Evolutionary conservation across 2,797 vertebrate species (phyloP), one percentile per base, ranked within the genome.

Genomic region (Sternarchorhynchus goeldii): DNA sequence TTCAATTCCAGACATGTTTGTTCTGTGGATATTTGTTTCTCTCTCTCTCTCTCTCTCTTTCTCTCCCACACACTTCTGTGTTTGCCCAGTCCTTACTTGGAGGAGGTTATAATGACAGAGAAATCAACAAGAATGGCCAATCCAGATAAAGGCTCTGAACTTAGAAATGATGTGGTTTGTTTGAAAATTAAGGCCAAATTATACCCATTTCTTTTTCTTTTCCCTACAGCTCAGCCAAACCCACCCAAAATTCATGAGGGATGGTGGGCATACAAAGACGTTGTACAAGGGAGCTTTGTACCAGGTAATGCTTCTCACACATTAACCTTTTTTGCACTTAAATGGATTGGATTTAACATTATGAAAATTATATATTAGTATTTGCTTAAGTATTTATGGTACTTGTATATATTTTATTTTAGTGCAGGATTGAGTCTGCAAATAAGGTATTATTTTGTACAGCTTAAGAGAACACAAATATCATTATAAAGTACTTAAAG

Each of bases 211-310:
- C 85, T 16, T 60, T 34, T 73, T 41, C 85, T 82, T 3, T 10
- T 89, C 32, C 80, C 82, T 90, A 82, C 91, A 99, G 97, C 96
- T 88, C 97, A 99, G 90, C 96, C 96, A 85, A 96, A 94, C 93
- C 94, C 93, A 85, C 96, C 96, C 84, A 98, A 97, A 94, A 97
- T 98, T 94, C 96, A 98, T 84, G 97, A 99, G 92, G 97, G 97
- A 93, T 99, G 97, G 97, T 99, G 97, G 97, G 97, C 97, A 0
- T 99, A 99, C 89, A 99, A 99, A 89, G 97, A 99, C 87, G 96
- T 98, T 89, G 97, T 99, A 87, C 97, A 98, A 88, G 97, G 97
- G 84, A 98, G 96, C 93, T 99, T 99, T 91, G 96, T 99, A 91
- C 97, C 97, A 95, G 97, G 97, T 98, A 95, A 93, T 86, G 12